Base-by-base conservation (phyloP, 2,888 invertebrate species). In the Caenorhabditis plicata region DNA sequence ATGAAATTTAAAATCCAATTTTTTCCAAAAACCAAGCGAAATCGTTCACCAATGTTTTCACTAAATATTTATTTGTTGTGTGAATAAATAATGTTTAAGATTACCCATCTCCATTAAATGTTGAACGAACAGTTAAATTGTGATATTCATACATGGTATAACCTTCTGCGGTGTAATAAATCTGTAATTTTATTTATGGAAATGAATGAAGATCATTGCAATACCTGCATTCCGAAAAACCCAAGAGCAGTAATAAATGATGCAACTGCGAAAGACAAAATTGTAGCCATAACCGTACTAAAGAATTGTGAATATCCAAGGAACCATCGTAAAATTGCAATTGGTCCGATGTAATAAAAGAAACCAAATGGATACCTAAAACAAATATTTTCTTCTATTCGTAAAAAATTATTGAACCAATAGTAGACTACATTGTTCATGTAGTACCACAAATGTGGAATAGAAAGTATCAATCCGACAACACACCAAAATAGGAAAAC, bases 401-500 rank as follows among this genome's bases (percentile, higher is more conserved):
- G 4, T 19, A 38, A 29, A 29, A 29, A 20, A 39, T 39, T 15
- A 19, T 49, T 35, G 31, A 19, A 74, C 72, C 73, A 74, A 17
- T 68, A 64, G 0, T 47, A 49, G 27, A 78, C 54, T 49, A 65
- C 63, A n/a, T 33, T 35, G 40, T 74, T 61, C 52, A 77, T 42
- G 33, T 69, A 71, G 13, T 39, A 39, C 17, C 56, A 48, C 15
- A 74, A 62, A 40, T 65, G 64, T 5, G 53, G 62, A 20, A 68
- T 54, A 4, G 70, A 72, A 35, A 77, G 61, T 8, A 50, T 22
- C 0, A 72, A 47, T 4, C 77, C 80, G 19, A 77, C 42, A n/a
- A 61, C 43, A 17, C 74, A 73, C 78, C 79, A 81, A 50, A 83
- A 72, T 17, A 80, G 73, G 50, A 82, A 81, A 1, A 81, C 75